phyloP scores from a whole-genome alignment of 2,888 invertebrate genomes.

The Biston betularia region DNA sequence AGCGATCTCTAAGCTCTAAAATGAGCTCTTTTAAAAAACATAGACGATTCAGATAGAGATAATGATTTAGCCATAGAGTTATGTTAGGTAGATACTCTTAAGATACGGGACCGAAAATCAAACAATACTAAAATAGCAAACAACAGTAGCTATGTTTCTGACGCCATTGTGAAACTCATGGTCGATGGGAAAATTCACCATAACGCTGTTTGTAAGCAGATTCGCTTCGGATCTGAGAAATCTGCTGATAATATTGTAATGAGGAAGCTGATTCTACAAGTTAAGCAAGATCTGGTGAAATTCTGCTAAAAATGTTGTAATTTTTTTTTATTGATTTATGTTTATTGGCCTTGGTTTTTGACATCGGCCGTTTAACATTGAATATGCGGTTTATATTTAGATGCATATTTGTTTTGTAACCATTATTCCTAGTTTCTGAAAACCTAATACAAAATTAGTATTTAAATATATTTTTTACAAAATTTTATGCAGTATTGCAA shows the following conservation, averaged over 20 bases:
- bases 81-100: too few relatives aligned
- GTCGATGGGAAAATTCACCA: slow-evolving; percentile 40
- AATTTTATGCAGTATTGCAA: too few relatives aligned
- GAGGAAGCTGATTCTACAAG: slow-evolving; percentile 38
- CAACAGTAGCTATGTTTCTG: neutral
- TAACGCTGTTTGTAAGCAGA: slow-evolving; percentile 35
- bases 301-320: slow-evolving; percentile 30
- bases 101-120: too few relatives aligned
- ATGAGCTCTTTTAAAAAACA: too few relatives aligned
- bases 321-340: slow-evolving; percentile 4
- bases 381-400: too few relatives aligned
- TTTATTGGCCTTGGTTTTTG: slow-evolving; percentile 3
- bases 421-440: neutral
- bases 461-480: too few relatives aligned
- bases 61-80: too few relatives aligned
- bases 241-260: slow-evolving; percentile 33
- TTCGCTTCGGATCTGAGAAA: slow-evolving; percentile 36
- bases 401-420: neutral
- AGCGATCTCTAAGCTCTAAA: too few relatives aligned
- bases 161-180: slow-evolving; percentile 32
- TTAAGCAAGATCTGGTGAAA: slow-evolving; percentile 32
- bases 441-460: too few relatives aligned
- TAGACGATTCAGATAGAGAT: too few relatives aligned
- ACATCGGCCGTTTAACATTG: neutral
- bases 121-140: neutral